phyloP scores from a whole-genome alignment of 2,797 vertebrate genomes.

The Buceros bicornis region DNA sequence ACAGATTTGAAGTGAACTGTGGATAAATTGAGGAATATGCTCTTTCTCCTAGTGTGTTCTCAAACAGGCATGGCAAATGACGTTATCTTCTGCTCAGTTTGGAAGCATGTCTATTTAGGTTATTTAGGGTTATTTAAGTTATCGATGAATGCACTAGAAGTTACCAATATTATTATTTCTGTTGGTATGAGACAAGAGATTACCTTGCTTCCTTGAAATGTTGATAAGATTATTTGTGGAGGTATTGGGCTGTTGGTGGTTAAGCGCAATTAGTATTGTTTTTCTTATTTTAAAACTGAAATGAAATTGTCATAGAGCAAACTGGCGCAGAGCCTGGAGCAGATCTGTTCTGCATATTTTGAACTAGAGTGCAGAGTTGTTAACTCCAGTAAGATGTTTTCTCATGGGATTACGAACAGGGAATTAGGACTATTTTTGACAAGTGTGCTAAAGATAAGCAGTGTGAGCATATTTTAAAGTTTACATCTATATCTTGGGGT shows the following conservation, averaged over 20 bases:
- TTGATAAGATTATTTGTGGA: neutral
- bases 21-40: neutral
- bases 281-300: neutral
- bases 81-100: neutral
- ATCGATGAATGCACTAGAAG: neutral
- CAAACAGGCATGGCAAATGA: neutral
- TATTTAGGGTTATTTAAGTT: neutral
- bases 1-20: neutral
- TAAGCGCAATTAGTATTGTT: neutral
- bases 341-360: neutral
- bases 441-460: neutral
- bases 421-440: neutral
- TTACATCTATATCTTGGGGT: neutral
- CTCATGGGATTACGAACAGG: neutral
- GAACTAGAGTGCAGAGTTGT: neutral
- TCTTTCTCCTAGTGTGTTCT: neutral
- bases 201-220: neutral
- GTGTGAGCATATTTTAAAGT: neutral
- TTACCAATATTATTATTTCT: neutral
- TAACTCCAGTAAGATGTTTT: neutral
- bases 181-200: neutral
- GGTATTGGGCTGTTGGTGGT: neutral
- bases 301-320: neutral
- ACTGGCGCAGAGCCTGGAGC: neutral
- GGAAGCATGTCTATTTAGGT: neutral